Conservation (phyloP, 2,888 invertebrate genomes). For the Ectemnius lituratus region DNA sequence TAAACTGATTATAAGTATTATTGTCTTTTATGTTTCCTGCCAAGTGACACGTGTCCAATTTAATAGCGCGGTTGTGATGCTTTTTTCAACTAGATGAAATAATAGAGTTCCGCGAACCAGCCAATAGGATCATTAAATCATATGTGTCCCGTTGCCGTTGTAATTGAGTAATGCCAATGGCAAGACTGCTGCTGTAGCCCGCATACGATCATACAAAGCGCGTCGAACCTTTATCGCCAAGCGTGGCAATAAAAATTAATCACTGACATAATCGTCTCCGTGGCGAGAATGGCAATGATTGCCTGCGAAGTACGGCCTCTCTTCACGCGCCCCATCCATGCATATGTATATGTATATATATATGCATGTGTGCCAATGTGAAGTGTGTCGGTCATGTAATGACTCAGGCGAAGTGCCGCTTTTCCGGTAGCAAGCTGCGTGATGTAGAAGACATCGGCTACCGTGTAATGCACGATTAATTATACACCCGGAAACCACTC, state of each 20-base stretch:
- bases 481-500: constrained; percentile 23
- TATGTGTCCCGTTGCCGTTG: too few relatives aligned
- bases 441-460: constrained; percentile 29
- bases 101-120: constrained; percentile 55
- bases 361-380: constrained; percentile 10
- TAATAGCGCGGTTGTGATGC: too few relatives aligned
- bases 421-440: too few relatives aligned
- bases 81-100: constrained; percentile 58
- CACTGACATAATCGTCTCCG: constrained; percentile 33
- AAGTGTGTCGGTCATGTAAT: constrained; percentile 16
- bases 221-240: constrained; percentile 29
- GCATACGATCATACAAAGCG: constrained; percentile 17
- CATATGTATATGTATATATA: too few relatives aligned
- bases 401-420: too few relatives aligned
- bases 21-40: too few relatives aligned
- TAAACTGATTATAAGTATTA: too few relatives aligned
- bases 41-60: too few relatives aligned
- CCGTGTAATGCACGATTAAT: constrained; percentile 46
- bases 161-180: too few relatives aligned
- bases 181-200: neutral
- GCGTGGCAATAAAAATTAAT: constrained; percentile 36
- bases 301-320: constrained; percentile 41
- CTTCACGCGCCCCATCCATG: neutral
- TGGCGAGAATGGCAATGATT: constrained; percentile 37
- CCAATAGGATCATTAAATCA: too few relatives aligned